Percentiles rank a stretch among this genome's conserved stretches.
phyloP scores from a whole-genome alignment of 2,797 vertebrate species.

The Lepus oiostolus region DNA sequence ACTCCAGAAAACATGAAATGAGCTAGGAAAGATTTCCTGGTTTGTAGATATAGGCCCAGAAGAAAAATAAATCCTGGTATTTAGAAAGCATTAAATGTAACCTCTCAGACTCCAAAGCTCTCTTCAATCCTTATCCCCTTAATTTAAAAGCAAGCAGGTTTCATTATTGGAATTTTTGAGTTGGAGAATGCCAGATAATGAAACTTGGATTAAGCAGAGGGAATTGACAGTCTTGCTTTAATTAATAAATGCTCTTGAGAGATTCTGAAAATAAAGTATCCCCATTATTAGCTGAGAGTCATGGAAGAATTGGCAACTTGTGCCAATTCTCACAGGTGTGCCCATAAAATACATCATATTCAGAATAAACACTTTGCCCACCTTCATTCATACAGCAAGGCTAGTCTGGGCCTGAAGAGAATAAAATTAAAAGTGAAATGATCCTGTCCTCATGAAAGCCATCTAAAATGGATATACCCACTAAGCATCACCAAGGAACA shows the following conservation, averaged over 20 bases:
- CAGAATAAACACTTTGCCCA: neutral
- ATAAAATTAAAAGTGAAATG: conserved; percentile 6
- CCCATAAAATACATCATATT: neutral
- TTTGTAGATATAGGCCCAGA: neutral
- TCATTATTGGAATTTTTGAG: conserved; percentile 31
- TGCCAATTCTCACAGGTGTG: neutral
- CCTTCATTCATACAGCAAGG: neutral
- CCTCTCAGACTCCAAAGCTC: neutral
- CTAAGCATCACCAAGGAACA: neutral
- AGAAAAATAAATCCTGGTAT: neutral
- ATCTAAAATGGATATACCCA: neutral
- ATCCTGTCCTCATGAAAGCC: neutral
- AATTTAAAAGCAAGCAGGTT: conserved; percentile 51
- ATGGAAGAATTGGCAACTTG: neutral
- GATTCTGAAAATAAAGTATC: conserved; percentile 32
- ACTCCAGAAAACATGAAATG: conserved; percentile 63
- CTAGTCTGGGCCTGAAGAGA: neutral
- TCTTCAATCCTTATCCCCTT: conserved; percentile 6
- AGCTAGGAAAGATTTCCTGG: neutral
- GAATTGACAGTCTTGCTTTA: neutral
- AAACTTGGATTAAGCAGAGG: neutral
- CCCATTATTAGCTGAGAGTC: neutral
- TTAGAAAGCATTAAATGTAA: conserved; percentile 35
- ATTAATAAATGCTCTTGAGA: conserved; percentile 9
- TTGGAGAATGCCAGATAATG: neutral